These are phyloP conservation scores for Rhopilema esculentum DNA, from an alignment of 30 jellyfish, hydroid and myxozoan species.

Conservation along the genomic window DNA sequence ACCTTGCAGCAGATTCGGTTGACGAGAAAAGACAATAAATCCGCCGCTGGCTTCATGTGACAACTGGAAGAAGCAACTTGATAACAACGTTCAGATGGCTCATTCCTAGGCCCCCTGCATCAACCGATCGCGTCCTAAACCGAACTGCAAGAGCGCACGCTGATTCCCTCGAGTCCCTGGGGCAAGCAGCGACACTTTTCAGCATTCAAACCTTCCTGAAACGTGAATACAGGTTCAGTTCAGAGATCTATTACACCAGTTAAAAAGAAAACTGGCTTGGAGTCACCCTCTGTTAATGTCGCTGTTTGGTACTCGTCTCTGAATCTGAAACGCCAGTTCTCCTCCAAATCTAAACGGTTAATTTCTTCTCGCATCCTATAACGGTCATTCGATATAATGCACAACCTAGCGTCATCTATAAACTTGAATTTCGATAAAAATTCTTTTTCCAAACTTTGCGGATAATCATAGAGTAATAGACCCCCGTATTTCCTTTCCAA, in stretches of 20 bases:
- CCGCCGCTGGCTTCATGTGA: no score
- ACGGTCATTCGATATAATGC: conserved; percentile 87
- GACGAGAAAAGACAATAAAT: no score
- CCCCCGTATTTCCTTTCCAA: conserved; percentile 76
- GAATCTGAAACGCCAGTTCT: conserved; percentile 86
- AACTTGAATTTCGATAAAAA: conserved; percentile 69
- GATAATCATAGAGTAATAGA: conserved; percentile 68
- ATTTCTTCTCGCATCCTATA: conserved; percentile 82
- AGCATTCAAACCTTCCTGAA: no score
- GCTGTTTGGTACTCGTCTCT: conserved; percentile 97
- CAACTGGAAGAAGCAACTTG: no score
- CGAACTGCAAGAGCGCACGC: no score
- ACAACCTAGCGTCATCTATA: conserved; percentile 72
- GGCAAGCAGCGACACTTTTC: no score
- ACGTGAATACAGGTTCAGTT: background rate
- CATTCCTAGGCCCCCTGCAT: no score
- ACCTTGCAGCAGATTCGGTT: no score
- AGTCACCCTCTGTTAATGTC: conserved; percentile 67
- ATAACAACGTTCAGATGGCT: no score
- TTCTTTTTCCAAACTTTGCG: conserved; percentile 65
- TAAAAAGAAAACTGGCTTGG: conserved; percentile 74
- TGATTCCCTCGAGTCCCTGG: no score
- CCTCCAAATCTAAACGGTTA: conserved; percentile 85
- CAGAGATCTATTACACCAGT: conserved; percentile 54
- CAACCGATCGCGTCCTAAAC: no score